Base-by-base conservation (phyloP, 2,797 vertebrate species). In the Cirrhinus mrigala region DNA sequence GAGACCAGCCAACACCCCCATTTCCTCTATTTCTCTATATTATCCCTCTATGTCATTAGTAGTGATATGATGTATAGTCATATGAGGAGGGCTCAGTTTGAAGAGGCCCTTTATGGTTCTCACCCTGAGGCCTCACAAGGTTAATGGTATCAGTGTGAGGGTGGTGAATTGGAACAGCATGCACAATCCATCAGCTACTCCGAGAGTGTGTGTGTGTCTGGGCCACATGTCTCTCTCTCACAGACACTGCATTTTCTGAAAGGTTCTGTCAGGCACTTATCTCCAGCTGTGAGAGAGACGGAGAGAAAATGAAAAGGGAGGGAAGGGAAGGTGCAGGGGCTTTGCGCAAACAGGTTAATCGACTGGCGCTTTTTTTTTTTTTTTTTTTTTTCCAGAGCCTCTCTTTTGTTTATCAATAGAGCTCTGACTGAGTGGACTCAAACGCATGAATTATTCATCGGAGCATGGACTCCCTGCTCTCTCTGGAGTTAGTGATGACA, bases 371-470 rank as follows among this genome's bases (percentile, higher is more conserved):
- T 94, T 95, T 86, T 66, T 66, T 71, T 33, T n/a, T 16, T 77
- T 78, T 79, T 56, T 33, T 33, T 33, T 37, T 37, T 37, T 37
- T 37, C 33, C 90, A 92, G 93, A 93, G 94, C 94, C 95, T 94
- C 95, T 94, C 95, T 97, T 90, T 96, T 96, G 95, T 97, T 95
- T 97, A 96, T 97, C 97, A 94, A 94, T 95, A 96, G 95, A 93
- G 76, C 56, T 93, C 94, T 92, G 89, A 94, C 93, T 94, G 92
- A 96, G 94, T 93, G 89, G 90, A 94, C 93, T 94, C 92, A 90
- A 92, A 91, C 84, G 89, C 93, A 81, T 97, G 96, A 96, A 97
- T 97, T 96, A 97, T 97, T 95, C 95, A 97, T 96, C 91, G 90
- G 18, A 86, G 92, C 90, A 88, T 85, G 94, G 94, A 94, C 94